Base-by-base conservation (phyloP, 1,140 invertebrate genomes). In the Prorops nasuta region DNA sequence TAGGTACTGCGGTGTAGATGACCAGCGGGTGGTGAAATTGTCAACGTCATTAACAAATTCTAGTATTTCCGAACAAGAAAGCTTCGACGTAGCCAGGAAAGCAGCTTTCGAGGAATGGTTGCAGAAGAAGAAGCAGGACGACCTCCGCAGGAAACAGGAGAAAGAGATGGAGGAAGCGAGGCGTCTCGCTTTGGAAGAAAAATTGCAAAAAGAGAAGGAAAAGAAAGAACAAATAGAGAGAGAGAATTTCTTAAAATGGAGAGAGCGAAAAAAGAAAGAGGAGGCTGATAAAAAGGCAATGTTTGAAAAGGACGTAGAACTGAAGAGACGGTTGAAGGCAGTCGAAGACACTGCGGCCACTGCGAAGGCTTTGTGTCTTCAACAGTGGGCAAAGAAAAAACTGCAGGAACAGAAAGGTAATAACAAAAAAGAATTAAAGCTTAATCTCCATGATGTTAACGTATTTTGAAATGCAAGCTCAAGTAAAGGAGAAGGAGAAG, bases 381-480 rank as follows among this genome's bases (percentile, higher is more conserved):
- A 53, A 8, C 64, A 66, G 17, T 76, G 74, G 74, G 43, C 22
- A 15, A 53, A 48, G n/a, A 72, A 64, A 14, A 74, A 76, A 18
- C 60, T 69, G 8, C 52, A 58, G 2, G 51, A 64, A 10, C 56
- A 58, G 8, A 72, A 67, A 60, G 58, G 72, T 74, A 41, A 24
- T 17, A 4, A 12, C 6, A 9, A 20, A 34, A 38, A 39, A 51
- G 14, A 34, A 47, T 40, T 32, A n/a, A n/a, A n/a, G n/a, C n/a
- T n/a, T n/a, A n/a, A n/a, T n/a, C n/a, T n/a, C n/a, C n/a, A n/a
- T n/a, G n/a, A n/a, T n/a, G n/a, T n/a, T n/a, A n/a, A n/a, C n/a
- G n/a, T n/a, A n/a, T n/a, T n/a, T n/a, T n/a, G n/a, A n/a, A n/a
- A 28, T 28, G 4, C 24, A 28, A 28, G 4, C n/a, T 28, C 10